Percentiles rank a stretch among this genome's conserved stretches.
Evolutionary conservation across 2,113 vertebrate species (phyloP).

Genomic region (Boleophthalmus pectinirostris): DNA sequence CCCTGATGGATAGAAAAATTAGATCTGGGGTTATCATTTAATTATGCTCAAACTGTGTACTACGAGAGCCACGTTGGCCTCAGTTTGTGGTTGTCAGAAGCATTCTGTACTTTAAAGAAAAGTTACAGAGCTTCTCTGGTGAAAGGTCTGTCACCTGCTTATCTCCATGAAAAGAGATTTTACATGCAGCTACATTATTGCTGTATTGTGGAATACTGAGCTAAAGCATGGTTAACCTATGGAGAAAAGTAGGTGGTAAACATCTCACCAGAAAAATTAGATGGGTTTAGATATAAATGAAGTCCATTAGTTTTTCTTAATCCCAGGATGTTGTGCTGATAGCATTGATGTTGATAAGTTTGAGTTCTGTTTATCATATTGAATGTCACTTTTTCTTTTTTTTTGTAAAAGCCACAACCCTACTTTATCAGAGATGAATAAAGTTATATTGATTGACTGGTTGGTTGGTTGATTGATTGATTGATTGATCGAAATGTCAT

Average conservation of each 20-base stretch:
- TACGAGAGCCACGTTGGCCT: background rate
- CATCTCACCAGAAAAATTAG: background rate
- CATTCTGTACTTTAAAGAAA: background rate
- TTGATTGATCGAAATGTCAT: conserved; percentile 12
- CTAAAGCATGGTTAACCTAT: background rate
- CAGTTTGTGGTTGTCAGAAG: background rate
- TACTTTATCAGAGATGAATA: too few relatives aligned
- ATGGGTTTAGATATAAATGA: too few relatives aligned
- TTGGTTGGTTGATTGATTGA: too few relatives aligned
- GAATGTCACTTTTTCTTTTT: background rate
- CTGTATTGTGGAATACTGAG: background rate
- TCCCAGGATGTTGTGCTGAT: too few relatives aligned
- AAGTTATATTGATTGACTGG: too few relatives aligned
- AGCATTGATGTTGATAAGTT: background rate
- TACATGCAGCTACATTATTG: too few relatives aligned
- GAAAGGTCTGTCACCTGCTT: too few relatives aligned
- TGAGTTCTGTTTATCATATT: background rate
- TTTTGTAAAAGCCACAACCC: background rate
- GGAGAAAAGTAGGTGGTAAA: background rate
- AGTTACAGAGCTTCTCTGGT: background rate
- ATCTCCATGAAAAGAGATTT: too few relatives aligned
- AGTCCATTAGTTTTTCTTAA: too few relatives aligned
- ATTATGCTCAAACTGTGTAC: background rate
- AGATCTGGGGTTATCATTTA: background rate
- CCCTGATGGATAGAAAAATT: conserved; percentile 58